A percentile compares a stretch with the other conserved stretches of the same genome.
phyloP scores from a whole-genome alignment of 2,113 vertebrate species.

The Semnornis frantzii region DNA sequence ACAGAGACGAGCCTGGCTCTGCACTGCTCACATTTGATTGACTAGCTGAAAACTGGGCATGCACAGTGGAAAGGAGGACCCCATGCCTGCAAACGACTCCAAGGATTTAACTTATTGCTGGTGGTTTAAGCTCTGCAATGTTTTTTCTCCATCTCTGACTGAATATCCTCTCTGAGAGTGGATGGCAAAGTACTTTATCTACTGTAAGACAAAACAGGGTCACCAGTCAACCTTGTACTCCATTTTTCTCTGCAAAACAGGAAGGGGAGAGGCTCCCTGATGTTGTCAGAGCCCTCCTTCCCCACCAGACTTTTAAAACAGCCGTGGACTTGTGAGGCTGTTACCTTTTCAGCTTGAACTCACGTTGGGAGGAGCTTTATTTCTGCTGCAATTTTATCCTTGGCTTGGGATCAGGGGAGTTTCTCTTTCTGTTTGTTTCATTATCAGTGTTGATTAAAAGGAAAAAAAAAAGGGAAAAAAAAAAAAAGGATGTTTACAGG shows the following conservation, averaged over 20 bases:
- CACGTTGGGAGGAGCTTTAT: neutral
- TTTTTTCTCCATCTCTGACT: neutral
- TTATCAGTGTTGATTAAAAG: slow-evolving; percentile 46
- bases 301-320: neutral
- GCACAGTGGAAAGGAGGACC: neutral
- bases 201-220: neutral
- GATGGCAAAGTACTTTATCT: slow-evolving; percentile 13
- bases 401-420: slow-evolving; percentile 20
- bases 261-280: slow-evolving; percentile 42
- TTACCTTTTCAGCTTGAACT: neutral
- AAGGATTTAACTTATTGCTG: slow-evolving; percentile 40
- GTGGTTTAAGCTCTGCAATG: neutral
- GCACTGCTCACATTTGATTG: neutral
- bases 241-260: slow-evolving; percentile 50
- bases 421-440: slow-evolving; percentile 1
- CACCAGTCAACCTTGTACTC: neutral
- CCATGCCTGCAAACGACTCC: neutral
- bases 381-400: slow-evolving; percentile 25
- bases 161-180: neutral
- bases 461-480: neutral
- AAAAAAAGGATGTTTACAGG: neutral
- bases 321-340: neutral
- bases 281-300: neutral
- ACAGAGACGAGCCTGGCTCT: neutral
- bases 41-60: neutral